Conservation (phyloP, 2,888 invertebrate species). For the Agonopterix arenella region DNA sequence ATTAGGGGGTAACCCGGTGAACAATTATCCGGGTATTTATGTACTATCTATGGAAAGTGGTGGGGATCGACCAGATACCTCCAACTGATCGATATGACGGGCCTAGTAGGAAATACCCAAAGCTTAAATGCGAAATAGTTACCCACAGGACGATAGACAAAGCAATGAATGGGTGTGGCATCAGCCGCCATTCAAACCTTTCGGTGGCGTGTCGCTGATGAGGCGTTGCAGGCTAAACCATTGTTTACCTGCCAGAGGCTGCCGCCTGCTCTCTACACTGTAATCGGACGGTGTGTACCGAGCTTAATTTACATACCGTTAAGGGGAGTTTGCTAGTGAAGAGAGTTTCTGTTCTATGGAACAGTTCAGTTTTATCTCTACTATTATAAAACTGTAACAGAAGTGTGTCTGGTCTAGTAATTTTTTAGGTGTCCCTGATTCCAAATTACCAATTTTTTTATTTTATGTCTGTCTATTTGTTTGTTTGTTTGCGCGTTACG, state of each 20-base stretch:
- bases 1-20: too few species aligned
- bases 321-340: neutral
- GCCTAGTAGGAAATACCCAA: too few species aligned
- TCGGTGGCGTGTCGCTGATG: conserved; percentile 36
- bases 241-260: conserved; percentile 41
- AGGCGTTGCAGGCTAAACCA: conserved; percentile 43
- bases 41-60: too few species aligned
- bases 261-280: neutral
- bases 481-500: neutral
- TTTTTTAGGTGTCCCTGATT: too few species aligned
- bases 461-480: too few species aligned
- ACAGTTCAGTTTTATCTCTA: neutral
- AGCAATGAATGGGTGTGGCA: neutral
- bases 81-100: too few species aligned
- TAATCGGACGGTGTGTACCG: neutral
- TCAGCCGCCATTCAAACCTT: conserved; percentile 21
- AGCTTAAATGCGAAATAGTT: too few species aligned
- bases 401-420: too few species aligned
- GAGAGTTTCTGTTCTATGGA: neutral
- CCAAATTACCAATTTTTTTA: too few species aligned
- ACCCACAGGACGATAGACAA: too few species aligned
- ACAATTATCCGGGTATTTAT: too few species aligned
- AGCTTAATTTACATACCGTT: neutral
- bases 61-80: too few species aligned
- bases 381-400: neutral